phyloP scores from a whole-genome alignment of 2,113 vertebrate species.

The Jaculus jaculus region DNA sequence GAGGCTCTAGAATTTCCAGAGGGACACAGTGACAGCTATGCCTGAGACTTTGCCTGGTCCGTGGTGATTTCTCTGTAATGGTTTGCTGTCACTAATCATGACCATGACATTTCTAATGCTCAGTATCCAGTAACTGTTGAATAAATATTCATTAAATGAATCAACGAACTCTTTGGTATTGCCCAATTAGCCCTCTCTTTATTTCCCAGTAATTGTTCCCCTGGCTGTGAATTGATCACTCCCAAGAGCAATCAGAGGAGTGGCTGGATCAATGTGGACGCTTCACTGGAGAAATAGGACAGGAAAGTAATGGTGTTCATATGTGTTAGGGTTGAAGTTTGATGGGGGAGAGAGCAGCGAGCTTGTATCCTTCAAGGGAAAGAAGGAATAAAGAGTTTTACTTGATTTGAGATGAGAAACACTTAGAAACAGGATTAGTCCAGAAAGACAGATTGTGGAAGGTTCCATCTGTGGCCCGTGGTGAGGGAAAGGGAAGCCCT shows the following conservation, averaged over 20 bases:
- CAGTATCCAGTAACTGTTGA: background rate
- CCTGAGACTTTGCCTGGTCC: rapidly evolving
- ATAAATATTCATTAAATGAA: background rate
- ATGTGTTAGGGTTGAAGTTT: background rate
- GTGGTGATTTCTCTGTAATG: background rate
- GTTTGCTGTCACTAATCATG: background rate
- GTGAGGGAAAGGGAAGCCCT: background rate
- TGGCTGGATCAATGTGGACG: background rate
- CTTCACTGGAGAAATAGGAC: background rate
- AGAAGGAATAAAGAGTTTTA: background rate
- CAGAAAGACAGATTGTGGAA: background rate
- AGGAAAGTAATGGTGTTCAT: background rate
- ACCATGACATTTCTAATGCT: background rate
- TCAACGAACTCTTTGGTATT: background rate
- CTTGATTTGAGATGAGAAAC: background rate
- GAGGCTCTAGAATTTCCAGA: background rate
- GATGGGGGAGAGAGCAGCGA: background rate
- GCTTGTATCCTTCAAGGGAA: background rate
- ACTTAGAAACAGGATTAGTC: background rate
- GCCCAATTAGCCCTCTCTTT: background rate
- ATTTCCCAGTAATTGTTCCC: background rate
- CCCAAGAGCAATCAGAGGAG: background rate
- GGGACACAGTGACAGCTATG: background rate
- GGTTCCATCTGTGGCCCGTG: rapidly evolving
- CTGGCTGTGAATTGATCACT: background rate